Evolutionary conservation across 2,113 vertebrate genomes (phyloP).

Genomic region (Callopanchax toddi): DNA sequence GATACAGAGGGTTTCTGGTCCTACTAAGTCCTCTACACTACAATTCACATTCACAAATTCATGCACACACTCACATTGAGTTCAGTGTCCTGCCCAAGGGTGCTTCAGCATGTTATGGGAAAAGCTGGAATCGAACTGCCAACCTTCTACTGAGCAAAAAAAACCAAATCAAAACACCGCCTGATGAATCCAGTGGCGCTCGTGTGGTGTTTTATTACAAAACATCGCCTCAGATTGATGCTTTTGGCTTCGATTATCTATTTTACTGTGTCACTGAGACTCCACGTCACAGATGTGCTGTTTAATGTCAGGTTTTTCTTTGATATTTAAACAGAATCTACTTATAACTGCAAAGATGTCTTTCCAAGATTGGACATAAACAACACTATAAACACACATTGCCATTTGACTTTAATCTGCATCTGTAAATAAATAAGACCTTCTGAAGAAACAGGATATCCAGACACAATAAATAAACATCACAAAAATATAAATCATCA

Average conservation of each 20-base stretch:
- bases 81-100: no score
- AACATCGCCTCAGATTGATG: no score
- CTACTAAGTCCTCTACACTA: no score
- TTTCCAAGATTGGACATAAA: not conserved
- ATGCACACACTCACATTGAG: no score
- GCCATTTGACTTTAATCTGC: constrained; percentile 2
- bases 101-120: no score
- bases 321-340: constrained; percentile 4
- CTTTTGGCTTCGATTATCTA: constrained; percentile 5
- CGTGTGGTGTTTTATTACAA: not conserved
- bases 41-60: no score
- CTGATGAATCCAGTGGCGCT: no score
- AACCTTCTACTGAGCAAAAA: no score
- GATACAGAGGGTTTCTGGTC: no score
- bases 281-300: not conserved
- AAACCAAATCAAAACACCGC: no score
- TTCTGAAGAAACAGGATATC: not conserved
- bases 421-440: constrained; percentile 4
- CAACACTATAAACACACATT: not conserved
- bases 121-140: no score
- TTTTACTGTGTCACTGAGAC: constrained; percentile 5
- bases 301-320: constrained; percentile 6
- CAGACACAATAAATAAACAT: constrained; percentile 5
- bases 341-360: not conserved
- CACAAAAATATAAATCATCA: not conserved